Base-by-base conservation (phyloP, 2,113 vertebrate genomes). In the Gila orcuttii region DNA sequence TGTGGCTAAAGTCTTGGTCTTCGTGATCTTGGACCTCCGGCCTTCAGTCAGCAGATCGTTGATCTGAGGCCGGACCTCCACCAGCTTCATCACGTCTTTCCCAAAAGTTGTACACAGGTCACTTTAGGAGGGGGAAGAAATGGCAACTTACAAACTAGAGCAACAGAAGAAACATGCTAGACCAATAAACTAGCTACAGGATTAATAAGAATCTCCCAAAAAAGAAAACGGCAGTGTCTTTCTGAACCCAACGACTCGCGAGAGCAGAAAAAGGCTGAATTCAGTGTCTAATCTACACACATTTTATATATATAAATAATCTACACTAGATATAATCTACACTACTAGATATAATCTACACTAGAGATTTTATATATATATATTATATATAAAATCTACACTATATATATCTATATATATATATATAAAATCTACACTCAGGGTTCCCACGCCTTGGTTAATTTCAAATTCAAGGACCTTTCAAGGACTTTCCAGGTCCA, bases 11-110 rank as follows among this genome's bases (percentile, higher is more conserved):
- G 97, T 99, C 95, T 99, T 99, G 62, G 98, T 99, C 95, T 97
- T 99, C 93, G 93, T 96, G 91, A 97, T 97, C 92, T 99, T 99
- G 89, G 98, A 99, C 93, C 96, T 95, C 19, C 98, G 95, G 6
- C 98, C 98, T 92, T 99, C 98, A 39, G 97, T 97, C 93, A 99
- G 96, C 89, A 99, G 92, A 88, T 99, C 98, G 55, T 99, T 97
- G 92, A 99, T 99, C 94, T 97, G 96, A 81, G 98, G 97, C 87
- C 96, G 96, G 86, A 96, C 93, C 93, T 99, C 98, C 95, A 99
- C 96, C 93, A 99, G 94, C 93, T 99, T 99, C 94, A 98, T 96
- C 79, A 99, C 97, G 36, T 99, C 97, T 90, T 99, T 99, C 4
- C 98, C 98, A 83, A 99, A 99, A 0, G 97, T 97, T 75, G 97